These are phyloP conservation scores for Stenichneumon culpator DNA, from an alignment of 2,888 invertebrate species.

Conservation along the genomic window DNA sequence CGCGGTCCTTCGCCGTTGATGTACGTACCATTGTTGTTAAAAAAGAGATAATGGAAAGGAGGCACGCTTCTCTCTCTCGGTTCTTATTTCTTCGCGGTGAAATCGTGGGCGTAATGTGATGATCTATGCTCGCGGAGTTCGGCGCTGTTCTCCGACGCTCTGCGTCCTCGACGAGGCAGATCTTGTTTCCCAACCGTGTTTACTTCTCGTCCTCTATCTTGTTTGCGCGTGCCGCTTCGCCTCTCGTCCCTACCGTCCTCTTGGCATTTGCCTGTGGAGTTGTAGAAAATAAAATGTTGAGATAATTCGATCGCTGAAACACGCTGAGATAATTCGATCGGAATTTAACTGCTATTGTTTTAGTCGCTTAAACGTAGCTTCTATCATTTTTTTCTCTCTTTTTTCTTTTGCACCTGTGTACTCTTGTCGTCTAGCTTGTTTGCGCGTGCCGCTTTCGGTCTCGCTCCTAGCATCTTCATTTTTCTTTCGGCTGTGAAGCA, in stretches of 20 bases:
- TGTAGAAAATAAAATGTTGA: too few relatives aligned
- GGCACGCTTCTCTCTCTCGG: too few relatives aligned
- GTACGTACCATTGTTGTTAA: slow-evolving; percentile 4
- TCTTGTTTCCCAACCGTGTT: neutral
- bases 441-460: neutral
- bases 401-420: too few relatives aligned
- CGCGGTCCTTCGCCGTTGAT: neutral
- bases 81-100: neutral
- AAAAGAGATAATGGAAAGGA: neutral
- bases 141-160: neutral
- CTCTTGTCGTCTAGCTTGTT: neutral
- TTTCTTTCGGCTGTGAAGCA: neutral
- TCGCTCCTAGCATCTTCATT: neutral
- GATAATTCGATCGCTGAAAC: too few relatives aligned
- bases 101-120: slow-evolving; percentile 6
- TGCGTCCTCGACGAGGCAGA: neutral
- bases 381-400: too few relatives aligned
- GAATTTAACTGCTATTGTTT: too few relatives aligned
- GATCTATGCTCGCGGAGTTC: neutral
- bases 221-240: too few relatives aligned
- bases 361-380: too few relatives aligned
- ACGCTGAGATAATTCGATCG: too few relatives aligned
- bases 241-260: too few relatives aligned
- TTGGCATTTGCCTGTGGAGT: too few relatives aligned
- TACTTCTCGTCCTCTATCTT: too few relatives aligned